Evolutionary conservation across 2,888 invertebrate genomes (phyloP).

Genomic region (Melanchra persicariae): DNA sequence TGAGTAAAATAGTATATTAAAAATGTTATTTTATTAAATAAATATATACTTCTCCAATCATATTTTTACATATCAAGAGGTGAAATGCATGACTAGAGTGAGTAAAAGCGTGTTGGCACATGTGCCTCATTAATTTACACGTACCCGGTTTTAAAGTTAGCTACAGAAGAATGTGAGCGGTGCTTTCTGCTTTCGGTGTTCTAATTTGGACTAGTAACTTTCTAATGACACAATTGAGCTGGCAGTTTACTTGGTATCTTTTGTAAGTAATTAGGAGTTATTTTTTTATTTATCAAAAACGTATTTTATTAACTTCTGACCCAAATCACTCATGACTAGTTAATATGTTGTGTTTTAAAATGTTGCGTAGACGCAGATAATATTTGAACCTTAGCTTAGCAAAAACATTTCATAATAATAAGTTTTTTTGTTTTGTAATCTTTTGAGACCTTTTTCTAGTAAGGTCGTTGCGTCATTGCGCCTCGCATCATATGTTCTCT

Average conservation of each 20-base stretch:
- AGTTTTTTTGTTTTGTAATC: conserved; percentile 33
- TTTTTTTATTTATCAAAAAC: conserved; percentile 25
- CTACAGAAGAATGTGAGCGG: conserved; percentile 24
- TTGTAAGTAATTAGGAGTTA: conserved; percentile 22
- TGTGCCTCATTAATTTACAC: conserved; percentile 2
- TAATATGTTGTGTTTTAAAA: conserved; percentile 9
- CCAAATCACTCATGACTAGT: background rate
- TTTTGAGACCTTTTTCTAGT: conserved; percentile 55
- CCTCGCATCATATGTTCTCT: conserved; percentile 89
- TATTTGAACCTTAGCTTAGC: conserved; percentile 24
- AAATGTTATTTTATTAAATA: conserved; percentile 24
- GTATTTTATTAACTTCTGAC: conserved; percentile 13
- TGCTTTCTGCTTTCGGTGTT: conserved; percentile 17
- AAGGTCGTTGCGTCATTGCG: conserved; percentile 61
- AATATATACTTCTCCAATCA: conserved; percentile 28
- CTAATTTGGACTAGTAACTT: conserved; percentile 40
- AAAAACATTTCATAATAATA: conserved; percentile 47
- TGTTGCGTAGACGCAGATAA: background rate
- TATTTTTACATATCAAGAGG: conserved; percentile 5
- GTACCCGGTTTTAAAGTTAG: background rate
- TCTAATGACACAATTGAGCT: conserved; percentile 52
- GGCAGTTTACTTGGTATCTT: conserved; percentile 17
- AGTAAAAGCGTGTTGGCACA: conserved; percentile 16
- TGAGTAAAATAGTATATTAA: conserved; percentile 44
- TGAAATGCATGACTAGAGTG: conserved; percentile 14